Conservation (phyloP, 1,140 invertebrate species). For the Atta texana region DNA sequence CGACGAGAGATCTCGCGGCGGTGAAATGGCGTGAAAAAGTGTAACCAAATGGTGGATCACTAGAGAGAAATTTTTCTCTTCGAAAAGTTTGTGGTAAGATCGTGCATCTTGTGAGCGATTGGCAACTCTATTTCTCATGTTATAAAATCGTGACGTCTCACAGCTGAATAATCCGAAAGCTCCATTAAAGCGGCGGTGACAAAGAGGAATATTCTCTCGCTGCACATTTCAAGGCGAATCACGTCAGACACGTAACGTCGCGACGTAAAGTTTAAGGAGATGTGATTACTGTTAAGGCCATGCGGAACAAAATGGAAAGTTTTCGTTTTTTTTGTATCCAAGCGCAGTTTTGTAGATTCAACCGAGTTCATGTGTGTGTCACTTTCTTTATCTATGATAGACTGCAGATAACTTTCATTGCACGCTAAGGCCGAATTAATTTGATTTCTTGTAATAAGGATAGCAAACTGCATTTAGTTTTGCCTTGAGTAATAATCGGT, state of each 20-base stretch:
- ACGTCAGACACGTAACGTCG: constrained; percentile 59
- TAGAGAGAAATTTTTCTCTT: neutral
- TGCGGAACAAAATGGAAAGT: constrained; percentile 36
- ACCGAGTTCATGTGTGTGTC: neutral
- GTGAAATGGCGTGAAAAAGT: constrained; percentile 32
- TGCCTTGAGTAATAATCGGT: neutral
- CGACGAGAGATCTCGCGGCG: neutral
- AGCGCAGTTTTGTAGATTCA: neutral
- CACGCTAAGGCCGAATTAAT: constrained; percentile 16
- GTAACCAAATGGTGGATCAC: neutral
- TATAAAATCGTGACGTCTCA: constrained; percentile 4
- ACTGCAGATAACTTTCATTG: neutral
- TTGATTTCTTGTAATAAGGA: constrained; percentile 21
- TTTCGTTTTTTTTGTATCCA: neutral
- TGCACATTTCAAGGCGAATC: constrained; percentile 70
- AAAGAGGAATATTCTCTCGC: constrained; percentile 66
- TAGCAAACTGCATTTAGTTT: neutral
- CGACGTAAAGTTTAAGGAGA: constrained; percentile 37
- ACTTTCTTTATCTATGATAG: constrained; percentile 13
- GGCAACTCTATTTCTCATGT: constrained; percentile 1
- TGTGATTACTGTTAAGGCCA: constrained; percentile 29
- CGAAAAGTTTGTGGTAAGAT: neutral
- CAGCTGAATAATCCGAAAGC: constrained; percentile 59
- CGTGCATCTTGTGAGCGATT: neutral
- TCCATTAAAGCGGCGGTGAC: constrained; percentile 53